Evolutionary conservation across 2,888 invertebrate species (phyloP), one percentile per base, ranked within the genome.

Genomic region (Galerucella calmariensis): DNA sequence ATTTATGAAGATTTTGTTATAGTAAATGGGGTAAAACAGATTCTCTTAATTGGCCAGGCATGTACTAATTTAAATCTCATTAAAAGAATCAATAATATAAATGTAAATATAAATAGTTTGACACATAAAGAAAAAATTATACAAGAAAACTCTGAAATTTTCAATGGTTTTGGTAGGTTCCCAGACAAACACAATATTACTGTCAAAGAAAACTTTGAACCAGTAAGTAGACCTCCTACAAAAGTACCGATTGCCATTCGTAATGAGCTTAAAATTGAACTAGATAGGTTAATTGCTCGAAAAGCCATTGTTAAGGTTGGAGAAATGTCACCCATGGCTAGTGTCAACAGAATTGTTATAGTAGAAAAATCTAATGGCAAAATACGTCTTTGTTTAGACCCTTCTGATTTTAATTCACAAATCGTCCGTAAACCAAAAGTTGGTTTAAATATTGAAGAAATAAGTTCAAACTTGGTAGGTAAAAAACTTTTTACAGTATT

Each of bases 1-100:
- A 75, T 73, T 20, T 74, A 67, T 66, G 75, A 78, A 66, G 77
- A 77, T 73, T 79, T 77, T 76, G 75, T 79, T 3, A 74, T 77
- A 12, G 69, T 73, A 44, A 67, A 77, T 8, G 72, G 73, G 14
- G 76, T 35, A 35, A 35, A 35, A 35, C 35, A 35, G 56, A 51
- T 75, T 46, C 66, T 77, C 3, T 27, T 76, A 46, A 62, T 77
- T 35, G 77, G 75, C 11, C 61, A 74, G 35, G 69, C 74, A 56
- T 75, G 75, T 67, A 14, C 73, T 51, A 73, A 75, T 48, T 67
- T 78, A 67, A 72, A 72, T 24, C 65, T 78, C 63, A 44, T 78
- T 11, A 78, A 77, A 74, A 72, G 72, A 67, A 61, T 78, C 41
- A 72, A 78, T 66, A 67, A 70, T 56, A 35, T 48, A 16, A 70